Base-by-base conservation (phyloP, 2,888 invertebrate genomes). In the Molorchus minor region DNA sequence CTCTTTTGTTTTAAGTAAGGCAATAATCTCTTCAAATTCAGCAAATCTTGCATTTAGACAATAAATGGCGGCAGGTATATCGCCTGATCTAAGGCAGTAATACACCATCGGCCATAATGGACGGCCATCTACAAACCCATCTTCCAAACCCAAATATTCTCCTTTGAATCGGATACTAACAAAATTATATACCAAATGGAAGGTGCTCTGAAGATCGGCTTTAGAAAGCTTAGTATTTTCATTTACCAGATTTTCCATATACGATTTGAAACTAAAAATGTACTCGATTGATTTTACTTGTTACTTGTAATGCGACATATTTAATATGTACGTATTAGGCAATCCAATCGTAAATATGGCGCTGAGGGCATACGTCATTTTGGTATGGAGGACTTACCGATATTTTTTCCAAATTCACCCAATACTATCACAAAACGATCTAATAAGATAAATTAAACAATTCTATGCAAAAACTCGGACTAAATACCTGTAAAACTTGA, bases 81-180 rank as follows among this genome's bases (percentile, higher is more conserved):
- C 94, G 0, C 98, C 98, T 75, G 93, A 90, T 56, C 98, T 85
- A 69, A 98, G 82, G 70, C 96, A 96, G 77, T 93, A 96, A 79
- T 94, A 98, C 19, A 97, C 88, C 82, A 96, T 87, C 0, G 97
- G 93, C 98, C 98, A 98, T 1, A 96, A 84, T 0, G 96, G 96
- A 53, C 90, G 88, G 0, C 86, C 87, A 13, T 94, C 91, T 12
- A 92, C 87, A 36, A 86, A 80, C 0, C 91, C 90, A 73, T 95
- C 94, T 70, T 92, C 89, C 35, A 95, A 81, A 0, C 92, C 93
- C 56, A 89, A 84, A 65, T 79, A 83, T 59, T 84, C 84, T 0
- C 86, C 86, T 65, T 87, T 86, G 16, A 92, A 84, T 1, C 88
- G 86, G 1, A 93, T 84, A 0, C 87, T 86, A 0, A 97, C 91